Evolutionary conservation across 2,797 vertebrate species (phyloP), one percentile per base, ranked within the genome.

Genomic region (Thripadectes ignobilis): DNA sequence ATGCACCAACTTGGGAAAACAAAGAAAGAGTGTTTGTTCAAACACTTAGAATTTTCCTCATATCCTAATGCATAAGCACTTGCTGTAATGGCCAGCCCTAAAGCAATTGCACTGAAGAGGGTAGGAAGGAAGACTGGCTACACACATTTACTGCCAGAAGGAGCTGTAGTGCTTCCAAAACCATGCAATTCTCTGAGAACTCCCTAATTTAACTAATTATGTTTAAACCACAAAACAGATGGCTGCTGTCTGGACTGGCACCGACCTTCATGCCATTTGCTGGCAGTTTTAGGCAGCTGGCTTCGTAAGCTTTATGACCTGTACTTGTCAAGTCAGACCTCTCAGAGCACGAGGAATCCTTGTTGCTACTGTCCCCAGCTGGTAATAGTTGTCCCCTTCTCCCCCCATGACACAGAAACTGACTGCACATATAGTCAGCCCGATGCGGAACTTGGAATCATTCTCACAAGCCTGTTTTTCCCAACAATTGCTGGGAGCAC

Each of bases 391-490:
- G 38, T 45, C 36, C 23, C 38, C 24, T n/a, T 55, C 80, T 46
- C 4, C 1, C 0, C 36, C n/a, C 27, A 30, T 10, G 34, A 61
- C 23, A 23, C 18, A 55, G 58, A 65, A 63, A 32, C 15, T 17
- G 21, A 66, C 19, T 14, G 48, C 18, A 21, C 29, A 29, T 5
- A 18, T 14, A 72, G 12, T 36, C 67, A 58, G 16, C 12, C 12
- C 0, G 0, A n/a, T 14, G 29, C 1, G 18, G 13, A 82, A 79
- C 4, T 7, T 4, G 23, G 21, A 12, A 68, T 38, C 38, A 6
- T 17, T 43, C 43, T 58, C 38, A 12, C 38, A 55, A 73, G 69
- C 34, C 34, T 29, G 14, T 8, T 81, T 61, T 86, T 8, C 38
- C 63, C 54, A 24, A 27, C 49, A 55, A 43, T n/a, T 66, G 27